These are phyloP conservation scores for Spinibarbus caldwelli DNA, from an alignment of 2,797 vertebrate species.

Conservation along the genomic window DNA sequence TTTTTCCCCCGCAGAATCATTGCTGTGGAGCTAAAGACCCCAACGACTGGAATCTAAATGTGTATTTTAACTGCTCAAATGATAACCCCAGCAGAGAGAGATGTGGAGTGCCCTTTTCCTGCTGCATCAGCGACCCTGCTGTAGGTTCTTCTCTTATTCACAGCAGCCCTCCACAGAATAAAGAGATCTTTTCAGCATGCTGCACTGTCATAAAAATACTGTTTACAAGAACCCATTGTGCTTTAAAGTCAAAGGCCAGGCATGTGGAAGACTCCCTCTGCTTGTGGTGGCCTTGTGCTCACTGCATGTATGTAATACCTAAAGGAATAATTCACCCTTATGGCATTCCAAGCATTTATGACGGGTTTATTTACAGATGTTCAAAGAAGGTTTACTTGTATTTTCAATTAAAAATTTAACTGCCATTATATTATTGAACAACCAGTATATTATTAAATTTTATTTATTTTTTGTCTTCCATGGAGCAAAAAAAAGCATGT, in stretches of 20 bases:
- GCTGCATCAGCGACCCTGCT: constrained; percentile 83
- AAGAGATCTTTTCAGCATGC: background rate
- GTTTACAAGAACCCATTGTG: constrained; percentile 22
- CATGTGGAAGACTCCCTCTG: background rate
- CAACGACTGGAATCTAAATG: constrained; percentile 75
- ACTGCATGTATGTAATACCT: background rate
- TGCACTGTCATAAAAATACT: background rate
- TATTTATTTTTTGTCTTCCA: background rate
- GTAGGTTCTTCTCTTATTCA: constrained; percentile 70
- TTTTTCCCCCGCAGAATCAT: constrained; percentile 68
- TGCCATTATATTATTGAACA: background rate
- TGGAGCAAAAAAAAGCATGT: background rate
- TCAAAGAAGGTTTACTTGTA: background rate
- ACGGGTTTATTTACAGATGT: background rate
- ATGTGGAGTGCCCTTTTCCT: constrained; percentile 88
- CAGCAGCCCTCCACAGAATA: background rate
- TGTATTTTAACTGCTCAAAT: constrained; percentile 76
- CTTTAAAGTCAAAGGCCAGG: constrained; percentile 22
- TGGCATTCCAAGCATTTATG: background rate
- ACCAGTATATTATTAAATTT: background rate
- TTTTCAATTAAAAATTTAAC: background rate
- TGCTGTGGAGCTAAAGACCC: constrained; percentile 79
- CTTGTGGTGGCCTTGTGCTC: background rate
- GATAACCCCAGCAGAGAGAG: constrained; percentile 84
- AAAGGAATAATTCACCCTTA: background rate